Conservation (phyloP, 2,888 invertebrate genomes). For the Diplazon laetatorius region DNA sequence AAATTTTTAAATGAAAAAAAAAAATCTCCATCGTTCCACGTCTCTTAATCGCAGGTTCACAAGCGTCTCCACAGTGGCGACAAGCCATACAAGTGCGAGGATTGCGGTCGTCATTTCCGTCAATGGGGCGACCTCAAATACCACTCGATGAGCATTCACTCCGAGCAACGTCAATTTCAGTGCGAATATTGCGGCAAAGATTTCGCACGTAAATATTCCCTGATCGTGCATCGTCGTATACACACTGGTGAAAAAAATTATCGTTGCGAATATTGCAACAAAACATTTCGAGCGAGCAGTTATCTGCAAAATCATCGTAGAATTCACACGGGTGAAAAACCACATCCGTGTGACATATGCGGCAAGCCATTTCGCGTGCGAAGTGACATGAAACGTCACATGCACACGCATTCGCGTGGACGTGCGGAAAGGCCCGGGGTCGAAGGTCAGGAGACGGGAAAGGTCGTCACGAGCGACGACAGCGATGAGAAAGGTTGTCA, state of each 20-base stretch:
- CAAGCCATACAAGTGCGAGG: constrained; percentile 92
- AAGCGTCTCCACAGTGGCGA: constrained; percentile 92
- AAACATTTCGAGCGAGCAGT: constrained; percentile 93
- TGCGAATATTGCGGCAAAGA: constrained; percentile 95
- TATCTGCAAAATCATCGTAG: constrained; percentile 93
- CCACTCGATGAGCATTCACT: constrained; percentile 92
- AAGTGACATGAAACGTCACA: constrained; percentile 92
- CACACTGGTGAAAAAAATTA: constrained; percentile 95
- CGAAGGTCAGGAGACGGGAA: constrained; percentile 31
- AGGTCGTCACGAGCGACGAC: constrained; percentile 65
- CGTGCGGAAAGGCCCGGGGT: constrained; percentile 71
- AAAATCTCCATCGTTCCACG: too few species aligned
- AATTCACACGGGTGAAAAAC: constrained; percentile 93
- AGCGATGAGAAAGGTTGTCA: constrained; percentile 62
- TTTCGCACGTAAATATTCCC: constrained; percentile 93
- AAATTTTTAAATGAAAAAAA: too few species aligned
- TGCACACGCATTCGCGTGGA: constrained; percentile 86
- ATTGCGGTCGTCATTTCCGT: constrained; percentile 90
- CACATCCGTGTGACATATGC: constrained; percentile 89
- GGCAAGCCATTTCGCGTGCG: constrained; percentile 92
- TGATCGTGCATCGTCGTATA: constrained; percentile 92
- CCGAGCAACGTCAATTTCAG: constrained; percentile 91
- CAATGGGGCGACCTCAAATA: constrained; percentile 96
- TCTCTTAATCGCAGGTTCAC: too few species aligned
- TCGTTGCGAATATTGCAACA: constrained; percentile 92